A percentile compares a stretch with the other conserved stretches of the same genome.
phyloP scores from a whole-genome alignment of 2,113 vertebrate species.

The Odobenus rosmarus region DNA sequence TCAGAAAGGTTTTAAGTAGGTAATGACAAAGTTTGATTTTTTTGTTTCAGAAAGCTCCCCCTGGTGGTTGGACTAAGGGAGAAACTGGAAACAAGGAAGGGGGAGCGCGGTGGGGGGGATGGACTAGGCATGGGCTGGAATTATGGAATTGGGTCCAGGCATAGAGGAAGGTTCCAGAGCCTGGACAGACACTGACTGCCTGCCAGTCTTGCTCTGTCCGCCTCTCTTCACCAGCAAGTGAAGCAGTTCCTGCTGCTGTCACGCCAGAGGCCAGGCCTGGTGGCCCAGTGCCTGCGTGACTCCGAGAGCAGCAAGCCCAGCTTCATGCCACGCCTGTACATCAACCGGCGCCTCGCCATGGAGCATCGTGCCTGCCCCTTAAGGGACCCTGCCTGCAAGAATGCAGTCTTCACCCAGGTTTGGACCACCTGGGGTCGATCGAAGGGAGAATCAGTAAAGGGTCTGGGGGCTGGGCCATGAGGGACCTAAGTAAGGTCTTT shows the following conservation, averaged over 20 bases:
- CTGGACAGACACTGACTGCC: background rate
- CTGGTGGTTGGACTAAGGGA: slow-evolving; percentile 3
- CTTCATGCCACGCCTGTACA: slow-evolving; percentile 98
- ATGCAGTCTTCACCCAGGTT: slow-evolving; percentile 96
- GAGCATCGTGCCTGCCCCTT: slow-evolving; percentile 96
- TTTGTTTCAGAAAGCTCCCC: slow-evolving; percentile 38
- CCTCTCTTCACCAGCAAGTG: slow-evolving; percentile 88
- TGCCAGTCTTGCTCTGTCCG: background rate
- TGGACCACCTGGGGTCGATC: background rate
- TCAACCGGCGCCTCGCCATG: slow-evolving; percentile 98
- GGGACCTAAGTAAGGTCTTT: background rate
- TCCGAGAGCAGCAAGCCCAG: slow-evolving; percentile 97
- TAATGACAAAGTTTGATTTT: background rate
- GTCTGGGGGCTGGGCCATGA: background rate
- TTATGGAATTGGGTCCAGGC: background rate
- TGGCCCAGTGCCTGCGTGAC: slow-evolving; percentile 97
- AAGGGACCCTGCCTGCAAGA: slow-evolving; percentile 94
- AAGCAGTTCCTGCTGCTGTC: slow-evolving; percentile 98
- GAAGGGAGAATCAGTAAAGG: background rate
- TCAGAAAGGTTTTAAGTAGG: background rate
- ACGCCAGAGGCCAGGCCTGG: slow-evolving; percentile 94
- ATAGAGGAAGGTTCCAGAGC: background rate
- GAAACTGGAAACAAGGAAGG: background rate
- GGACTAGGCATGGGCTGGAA: background rate
- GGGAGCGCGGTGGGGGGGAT: background rate